Percentiles rank a stretch among this genome's conserved stretches.
phyloP scores from a whole-genome alignment of 2,888 invertebrate species.

The Byasa hedistus region DNA sequence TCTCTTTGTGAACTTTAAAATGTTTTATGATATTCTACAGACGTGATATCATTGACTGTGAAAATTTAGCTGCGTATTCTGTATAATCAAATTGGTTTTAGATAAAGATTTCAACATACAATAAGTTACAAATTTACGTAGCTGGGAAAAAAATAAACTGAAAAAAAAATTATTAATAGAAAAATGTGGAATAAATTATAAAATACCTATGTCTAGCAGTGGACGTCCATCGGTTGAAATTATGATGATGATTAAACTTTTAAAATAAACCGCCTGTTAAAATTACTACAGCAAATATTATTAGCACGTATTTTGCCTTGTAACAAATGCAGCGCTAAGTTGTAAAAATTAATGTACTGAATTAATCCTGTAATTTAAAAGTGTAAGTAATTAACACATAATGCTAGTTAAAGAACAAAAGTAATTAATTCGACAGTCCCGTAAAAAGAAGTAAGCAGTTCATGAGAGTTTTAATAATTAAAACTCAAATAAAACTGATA shows the following conservation, averaged over 20 bases:
- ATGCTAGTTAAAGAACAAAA: constrained; percentile 72
- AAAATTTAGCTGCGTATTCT: constrained; percentile 41
- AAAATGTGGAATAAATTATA: no score
- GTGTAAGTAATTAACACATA: constrained; percentile 45
- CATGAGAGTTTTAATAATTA: constrained; percentile 79
- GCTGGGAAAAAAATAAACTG: no score
- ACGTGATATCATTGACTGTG: constrained; percentile 61
- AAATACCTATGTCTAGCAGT: no score
- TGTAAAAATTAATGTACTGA: constrained; percentile 2
- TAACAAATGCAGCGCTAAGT: not conserved
- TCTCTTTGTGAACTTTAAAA: constrained; percentile 67
- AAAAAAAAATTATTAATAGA: no score
- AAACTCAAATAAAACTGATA: constrained; percentile 75
- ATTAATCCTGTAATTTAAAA: constrained; percentile 34
- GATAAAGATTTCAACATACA: not conserved
- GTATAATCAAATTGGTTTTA: not conserved
- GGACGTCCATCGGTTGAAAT: no score
- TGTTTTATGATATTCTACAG: constrained; percentile 67
- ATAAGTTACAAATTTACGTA: no score
- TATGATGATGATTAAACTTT: not conserved
- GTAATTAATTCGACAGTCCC: constrained; percentile 76
- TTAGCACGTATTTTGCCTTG: constrained; percentile 35
- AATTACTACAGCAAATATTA: constrained; percentile 47
- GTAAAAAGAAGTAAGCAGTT: constrained; percentile 79
- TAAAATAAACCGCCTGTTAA: constrained; percentile 44